These are phyloP conservation scores for Scaptomyza hsui DNA, from an alignment of 1,140 invertebrate genomes.

Conservation along the genomic window DNA sequence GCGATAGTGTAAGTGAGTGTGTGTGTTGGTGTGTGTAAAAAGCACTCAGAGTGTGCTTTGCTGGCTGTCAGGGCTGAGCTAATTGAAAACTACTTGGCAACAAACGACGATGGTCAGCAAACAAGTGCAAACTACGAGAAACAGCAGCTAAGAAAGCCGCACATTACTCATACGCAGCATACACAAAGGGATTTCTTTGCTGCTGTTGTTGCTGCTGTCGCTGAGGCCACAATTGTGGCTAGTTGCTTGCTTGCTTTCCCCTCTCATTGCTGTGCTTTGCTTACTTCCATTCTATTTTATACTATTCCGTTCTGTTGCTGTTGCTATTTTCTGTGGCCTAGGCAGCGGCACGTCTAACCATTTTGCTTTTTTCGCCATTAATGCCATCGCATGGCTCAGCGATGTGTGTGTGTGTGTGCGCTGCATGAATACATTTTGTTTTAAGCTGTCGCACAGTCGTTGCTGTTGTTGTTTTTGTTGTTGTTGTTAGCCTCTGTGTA, in stretches of 20 bases:
- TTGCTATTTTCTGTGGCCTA: slow-evolving; percentile 25
- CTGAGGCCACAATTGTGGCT: slow-evolving; percentile 41
- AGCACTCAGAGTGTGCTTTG: slow-evolving; percentile 45
- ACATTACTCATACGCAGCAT: slow-evolving; percentile 76
- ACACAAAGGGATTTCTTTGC: slow-evolving; percentile 38
- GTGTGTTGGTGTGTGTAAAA: slow-evolving; percentile 4
- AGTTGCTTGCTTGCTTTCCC: slow-evolving; percentile 22
- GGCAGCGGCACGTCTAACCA: slow-evolving; percentile 65
- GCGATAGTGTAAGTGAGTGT: slow-evolving; percentile 6
- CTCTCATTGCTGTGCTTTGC: slow-evolving; percentile 15
- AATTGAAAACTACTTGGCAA: slow-evolving; percentile 75
- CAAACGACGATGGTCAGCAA: slow-evolving; percentile 23
- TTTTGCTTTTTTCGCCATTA: slow-evolving; percentile 70
- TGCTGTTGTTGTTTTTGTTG: slow-evolving; percentile 19
- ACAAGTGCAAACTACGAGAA: slow-evolving; percentile 41
- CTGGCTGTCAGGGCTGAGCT: slow-evolving; percentile 53
- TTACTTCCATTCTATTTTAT: slow-evolving; percentile 3
- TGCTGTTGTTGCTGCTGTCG: slow-evolving; percentile 15
- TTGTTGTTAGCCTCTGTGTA: slow-evolving; percentile 30
- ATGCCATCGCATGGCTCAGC: slow-evolving; percentile 62
- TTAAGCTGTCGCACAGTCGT: slow-evolving; percentile 44
- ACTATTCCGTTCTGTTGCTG: not conserved
- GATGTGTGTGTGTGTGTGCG: slow-evolving; percentile 15
- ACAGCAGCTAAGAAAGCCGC: slow-evolving; percentile 55
- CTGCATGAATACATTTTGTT: slow-evolving; percentile 53